Evolutionary conservation across 1,140 invertebrate genomes (phyloP), one percentile per base, ranked within the genome.

Genomic region (Goniozus legneri): DNA sequence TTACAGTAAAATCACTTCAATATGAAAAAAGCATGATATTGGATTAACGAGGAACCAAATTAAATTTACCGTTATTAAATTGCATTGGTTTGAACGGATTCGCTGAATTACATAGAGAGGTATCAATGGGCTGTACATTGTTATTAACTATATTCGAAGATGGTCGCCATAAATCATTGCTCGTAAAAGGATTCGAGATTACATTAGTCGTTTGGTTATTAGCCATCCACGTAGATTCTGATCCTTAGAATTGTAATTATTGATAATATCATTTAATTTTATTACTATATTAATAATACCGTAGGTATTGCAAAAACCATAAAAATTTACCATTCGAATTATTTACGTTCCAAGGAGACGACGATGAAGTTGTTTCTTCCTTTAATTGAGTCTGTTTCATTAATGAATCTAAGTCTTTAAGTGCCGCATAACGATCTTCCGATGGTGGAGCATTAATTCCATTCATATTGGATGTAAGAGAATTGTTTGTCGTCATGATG

Each of bases 361-460:
- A 59, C 24, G 44, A 45, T 37, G 48, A 45, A 16, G 64, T 37
- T 34, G 62, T 61, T 47, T 73, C 71, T 40, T 75, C 68, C 50
- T 75, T 71, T 18, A 76, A 50, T 46, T 73, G 73, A 12, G 68
- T 62, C 50, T 74, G 70, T 57, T 83, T 83, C 78, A 85, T 85
- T 44, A 84, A 56, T 19, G 71, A 80, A 62, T 91, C 88, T 36
- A 91, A 76, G 71, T 91, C 88, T 72, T 90, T 90, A 1, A 91
- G 77, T 14, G 88, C 88, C 34, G 88, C 88, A 67, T 91, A 91
- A 55, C 84, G 80, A 70, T 91, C 88, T 71, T 86, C 86, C 8
- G 79, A 73, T 22, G 82, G 83, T 42, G 81, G 77, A 54, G 57
- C 46, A 22, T 52, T 60, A 38, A 60, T 57, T 33, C 69, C 67